These are phyloP conservation scores for Labeo calbasu DNA, from an alignment of 2,797 vertebrate genomes.

Conservation along the genomic window DNA sequence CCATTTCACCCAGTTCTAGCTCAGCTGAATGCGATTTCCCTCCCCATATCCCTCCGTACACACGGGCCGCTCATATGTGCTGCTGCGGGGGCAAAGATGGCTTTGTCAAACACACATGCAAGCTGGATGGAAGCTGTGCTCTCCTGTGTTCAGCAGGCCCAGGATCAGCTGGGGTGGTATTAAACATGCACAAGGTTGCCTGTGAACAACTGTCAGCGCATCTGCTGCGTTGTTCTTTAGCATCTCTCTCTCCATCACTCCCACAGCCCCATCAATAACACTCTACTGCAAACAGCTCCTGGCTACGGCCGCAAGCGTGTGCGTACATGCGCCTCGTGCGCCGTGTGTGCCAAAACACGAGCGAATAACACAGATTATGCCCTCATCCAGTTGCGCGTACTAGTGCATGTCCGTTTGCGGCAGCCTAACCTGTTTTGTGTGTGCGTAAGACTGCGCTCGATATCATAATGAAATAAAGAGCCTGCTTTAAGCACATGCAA, in stretches of 20 bases:
- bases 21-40: not conserved
- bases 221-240: constrained; percentile 54
- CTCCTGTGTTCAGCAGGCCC: constrained; percentile 39
- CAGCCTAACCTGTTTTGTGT: constrained; percentile 26
- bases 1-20: constrained; percentile 18
- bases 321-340: constrained; percentile 34
- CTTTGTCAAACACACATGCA: constrained; percentile 40
- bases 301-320: constrained; percentile 33
- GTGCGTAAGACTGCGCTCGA: constrained; percentile 14
- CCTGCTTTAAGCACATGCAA: constrained; percentile 91
- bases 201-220: constrained; percentile 59
- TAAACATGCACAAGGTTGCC: constrained; percentile 57
- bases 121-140: not conserved
- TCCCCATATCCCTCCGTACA: constrained; percentile 3
- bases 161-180: constrained; percentile 57
- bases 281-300: constrained; percentile 52
- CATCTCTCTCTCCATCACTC: constrained; percentile 52
- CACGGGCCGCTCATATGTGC: not conserved
- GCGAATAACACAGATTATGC: constrained; percentile 41
- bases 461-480: constrained; percentile 81
- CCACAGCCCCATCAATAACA: constrained; percentile 62
- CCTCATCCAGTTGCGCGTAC: constrained; percentile 25
- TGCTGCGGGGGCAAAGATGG: constrained; percentile 25
- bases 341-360: constrained; percentile 45
- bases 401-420: constrained; percentile 10